Evolutionary conservation across 1,140 invertebrate genomes (phyloP).

Genomic region (Drosophila funebris): DNA sequence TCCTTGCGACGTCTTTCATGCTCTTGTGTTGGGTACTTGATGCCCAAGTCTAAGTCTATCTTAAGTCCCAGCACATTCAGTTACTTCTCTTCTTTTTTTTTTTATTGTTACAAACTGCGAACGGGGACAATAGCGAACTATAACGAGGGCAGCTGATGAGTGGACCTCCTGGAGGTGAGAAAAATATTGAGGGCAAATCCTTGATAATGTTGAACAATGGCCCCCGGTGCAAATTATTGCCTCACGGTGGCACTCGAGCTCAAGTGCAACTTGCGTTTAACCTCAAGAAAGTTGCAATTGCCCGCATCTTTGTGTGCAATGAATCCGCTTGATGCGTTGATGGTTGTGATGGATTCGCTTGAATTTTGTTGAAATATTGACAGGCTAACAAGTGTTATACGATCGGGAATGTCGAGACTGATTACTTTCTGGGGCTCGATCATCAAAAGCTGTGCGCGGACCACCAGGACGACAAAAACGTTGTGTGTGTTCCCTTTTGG

Average conservation of each 20-base stretch:
- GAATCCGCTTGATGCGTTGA: conserved; percentile 21
- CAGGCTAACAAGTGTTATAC: conserved; percentile 77
- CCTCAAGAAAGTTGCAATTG: conserved; percentile 83
- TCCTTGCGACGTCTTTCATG: conserved; percentile 42
- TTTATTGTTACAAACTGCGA: conserved; percentile 69
- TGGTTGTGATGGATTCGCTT: conserved; percentile 45
- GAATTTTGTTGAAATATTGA: conserved; percentile 56
- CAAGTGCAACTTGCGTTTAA: conserved; percentile 80
- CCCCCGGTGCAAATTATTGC: not conserved
- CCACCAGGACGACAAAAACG: conserved; percentile 53
- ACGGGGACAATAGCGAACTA: conserved; percentile 55
- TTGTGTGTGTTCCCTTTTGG: conserved; percentile 64
- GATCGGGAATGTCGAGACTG: conserved; percentile 48
- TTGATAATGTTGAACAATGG: conserved; percentile 48
- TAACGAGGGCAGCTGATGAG: conserved; percentile 50
- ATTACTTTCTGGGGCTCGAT: conserved; percentile 51
- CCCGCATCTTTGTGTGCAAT: conserved; percentile 60
- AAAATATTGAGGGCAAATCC: conserved; percentile 73
- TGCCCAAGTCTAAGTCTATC: conserved; percentile 68
- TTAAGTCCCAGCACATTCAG: conserved; percentile 56
- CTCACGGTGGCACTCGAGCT: conserved; percentile 30
- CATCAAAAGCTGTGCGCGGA: conserved; percentile 62
- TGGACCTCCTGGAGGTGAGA: conserved; percentile 81
- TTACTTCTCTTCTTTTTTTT: conserved; percentile 41
- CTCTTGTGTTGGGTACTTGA: conserved; percentile 64